Conservation (phyloP, 2,113 vertebrate genomes). For the Ursus arctos region DNA sequence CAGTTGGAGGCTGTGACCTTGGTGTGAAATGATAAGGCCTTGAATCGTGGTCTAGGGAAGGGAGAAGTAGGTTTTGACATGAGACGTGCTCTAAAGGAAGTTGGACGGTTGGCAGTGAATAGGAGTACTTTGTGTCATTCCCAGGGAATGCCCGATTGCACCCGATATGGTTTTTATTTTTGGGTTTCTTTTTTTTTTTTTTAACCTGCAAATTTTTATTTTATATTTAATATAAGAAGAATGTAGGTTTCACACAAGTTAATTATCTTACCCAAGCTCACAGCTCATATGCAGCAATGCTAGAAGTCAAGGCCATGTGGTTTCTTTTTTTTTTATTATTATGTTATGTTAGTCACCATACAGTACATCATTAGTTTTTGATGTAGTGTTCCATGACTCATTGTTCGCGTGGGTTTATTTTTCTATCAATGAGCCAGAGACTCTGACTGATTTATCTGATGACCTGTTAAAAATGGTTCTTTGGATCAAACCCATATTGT, state of each 20-base stretch:
- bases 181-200: neutral
- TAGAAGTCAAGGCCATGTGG: too few relatives aligned
- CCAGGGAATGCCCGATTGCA: neutral
- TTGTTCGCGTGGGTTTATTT: neutral
- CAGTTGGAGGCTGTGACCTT: neutral
- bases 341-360: too few relatives aligned
- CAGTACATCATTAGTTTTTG: too few relatives aligned
- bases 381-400: too few relatives aligned
- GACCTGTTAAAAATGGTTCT: neutral
- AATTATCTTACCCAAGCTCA: too few relatives aligned
- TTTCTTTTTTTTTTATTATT: too few relatives aligned
- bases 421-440: neutral
- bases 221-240: too few relatives aligned
- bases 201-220: too few relatives aligned
- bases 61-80: neutral
- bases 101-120: neutral
- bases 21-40: neutral
- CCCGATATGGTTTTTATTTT: neutral
- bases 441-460: neutral
- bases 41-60: neutral
- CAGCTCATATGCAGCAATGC: too few relatives aligned
- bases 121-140: neutral
- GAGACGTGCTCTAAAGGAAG: neutral
- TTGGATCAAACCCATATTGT: neutral
- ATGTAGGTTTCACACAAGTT: too few relatives aligned